Base-by-base conservation (phyloP, 1,140 invertebrate species). In the Hirudo medicinalis region DNA sequence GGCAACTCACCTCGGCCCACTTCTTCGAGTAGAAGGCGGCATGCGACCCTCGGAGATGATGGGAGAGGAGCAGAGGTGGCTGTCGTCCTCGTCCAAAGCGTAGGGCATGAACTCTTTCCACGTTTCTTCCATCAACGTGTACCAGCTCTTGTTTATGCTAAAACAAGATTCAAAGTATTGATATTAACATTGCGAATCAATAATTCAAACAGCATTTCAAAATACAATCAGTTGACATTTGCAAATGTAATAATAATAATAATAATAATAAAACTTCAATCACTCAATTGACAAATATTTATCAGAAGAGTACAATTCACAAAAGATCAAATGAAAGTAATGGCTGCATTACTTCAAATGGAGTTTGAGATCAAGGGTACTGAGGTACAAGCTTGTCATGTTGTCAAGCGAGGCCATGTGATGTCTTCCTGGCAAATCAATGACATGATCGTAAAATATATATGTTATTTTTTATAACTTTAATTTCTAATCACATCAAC, bases 301-400 rank as follows among this genome's bases (percentile, higher is more conserved):
- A n/a, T n/a, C n/a, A n/a, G n/a, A n/a, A n/a, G n/a, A n/a, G n/a
- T n/a, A n/a, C n/a, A n/a, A n/a, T n/a, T n/a, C n/a, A n/a, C n/a
- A n/a, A n/a, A n/a, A n/a, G n/a, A n/a, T n/a, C n/a, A n/a, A n/a
- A n/a, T n/a, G n/a, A n/a, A n/a, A n/a, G n/a, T n/a, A n/a, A n/a
- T 71, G 3, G 8, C 4, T 20, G n/a, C 78, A 79, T 80, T 86
- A 89, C 79, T 83, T 86, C 4, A 87, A 85, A 81, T 94, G 86
- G 22, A 94, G 77, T 80, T 92, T 87, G 43, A 97, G 81, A 83
- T 97, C 94, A n/a, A 94, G 81, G 71, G 87, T 86, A 54, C 89
- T 87, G 0, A 89, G 78, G 79, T 93, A 96, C 0, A 97, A 78
- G 79, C 94, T 88, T 22, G 72, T 70, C 76, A 79, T 93, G 17